phyloP scores from a whole-genome alignment of 2,113 vertebrate species.

The Melanotaenia duboulayi region DNA sequence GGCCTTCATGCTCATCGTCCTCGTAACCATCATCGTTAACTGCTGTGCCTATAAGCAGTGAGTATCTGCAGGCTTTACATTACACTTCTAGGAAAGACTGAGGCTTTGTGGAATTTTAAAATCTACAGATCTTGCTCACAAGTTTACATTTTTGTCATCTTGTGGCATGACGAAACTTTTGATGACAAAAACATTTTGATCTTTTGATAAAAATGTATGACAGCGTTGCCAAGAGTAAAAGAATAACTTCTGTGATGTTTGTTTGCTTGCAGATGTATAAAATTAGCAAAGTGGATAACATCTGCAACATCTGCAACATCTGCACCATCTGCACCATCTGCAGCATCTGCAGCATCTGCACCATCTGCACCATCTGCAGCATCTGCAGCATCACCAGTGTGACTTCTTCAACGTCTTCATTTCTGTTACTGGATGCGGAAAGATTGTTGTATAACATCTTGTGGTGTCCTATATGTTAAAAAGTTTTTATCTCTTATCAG shows the following conservation, averaged over 20 bases:
- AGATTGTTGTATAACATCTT: background rate
- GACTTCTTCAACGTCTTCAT: conserved; percentile 32
- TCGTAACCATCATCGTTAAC: conserved; percentile 42
- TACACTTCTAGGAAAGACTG: background rate
- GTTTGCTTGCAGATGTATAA: conserved; percentile 59
- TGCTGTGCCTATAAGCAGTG: conserved; percentile 68
- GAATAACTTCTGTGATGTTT: background rate
- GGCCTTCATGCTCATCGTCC: conserved; percentile 50
- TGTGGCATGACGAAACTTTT: too few species aligned
- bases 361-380: too few species aligned
- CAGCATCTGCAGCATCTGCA: too few species aligned
- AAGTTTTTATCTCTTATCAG: background rate
- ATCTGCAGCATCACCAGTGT: too few species aligned
- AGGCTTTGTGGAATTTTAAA: too few species aligned
- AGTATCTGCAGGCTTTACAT: conserved; percentile 1
- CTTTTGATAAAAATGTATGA: background rate
- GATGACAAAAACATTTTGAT: too few species aligned
- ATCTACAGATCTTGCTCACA: background rate
- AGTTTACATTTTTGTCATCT: too few species aligned
- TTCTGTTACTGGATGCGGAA: background rate
- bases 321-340: too few species aligned
- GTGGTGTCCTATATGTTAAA: background rate
- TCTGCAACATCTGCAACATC: conserved; percentile 28
- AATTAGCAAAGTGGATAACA: conserved; percentile 49
- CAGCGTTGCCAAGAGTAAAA: background rate